phyloP scores from a whole-genome alignment of 2,888 invertebrate species.

The Hyposoter dolosus region DNA sequence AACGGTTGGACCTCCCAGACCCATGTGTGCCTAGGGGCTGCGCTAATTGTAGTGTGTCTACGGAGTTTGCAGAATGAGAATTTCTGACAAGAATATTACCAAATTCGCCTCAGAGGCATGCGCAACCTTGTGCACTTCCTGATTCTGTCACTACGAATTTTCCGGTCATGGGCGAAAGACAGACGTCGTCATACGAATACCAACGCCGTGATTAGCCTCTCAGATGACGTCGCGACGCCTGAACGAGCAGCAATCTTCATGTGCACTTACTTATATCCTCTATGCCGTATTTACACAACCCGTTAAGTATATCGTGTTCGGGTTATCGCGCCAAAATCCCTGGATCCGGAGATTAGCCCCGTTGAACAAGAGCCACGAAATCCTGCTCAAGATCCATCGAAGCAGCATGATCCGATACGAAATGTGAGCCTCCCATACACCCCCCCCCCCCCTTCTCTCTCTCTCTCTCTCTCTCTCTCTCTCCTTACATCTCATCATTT shows the following conservation, averaged over 20 bases:
- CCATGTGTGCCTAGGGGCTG: too few relatives aligned
- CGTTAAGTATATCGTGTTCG: conserved; percentile 30
- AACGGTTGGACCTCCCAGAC: too few relatives aligned
- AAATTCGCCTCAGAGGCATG: conserved; percentile 4
- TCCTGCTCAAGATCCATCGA: conserved; percentile 78
- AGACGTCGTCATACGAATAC: conserved; percentile 30
- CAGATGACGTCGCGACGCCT: conserved; percentile 66
- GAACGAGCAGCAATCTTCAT: conserved; percentile 74
- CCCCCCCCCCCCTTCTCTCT: conserved; percentile 17
- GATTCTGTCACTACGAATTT: conserved; percentile 23
- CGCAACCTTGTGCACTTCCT: conserved; percentile 60
- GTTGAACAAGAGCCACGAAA: conserved; percentile 48
- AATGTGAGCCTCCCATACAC: conserved; percentile 71
- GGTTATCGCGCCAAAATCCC: conserved; percentile 62
- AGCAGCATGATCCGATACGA: conserved; percentile 82
- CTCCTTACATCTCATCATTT: conserved; percentile 16
- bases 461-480: conserved; percentile 19
- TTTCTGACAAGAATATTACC: conserved; percentile 16
- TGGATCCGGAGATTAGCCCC: conserved; percentile 77
- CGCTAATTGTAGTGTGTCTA: too few relatives aligned
- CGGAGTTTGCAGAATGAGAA: not conserved
- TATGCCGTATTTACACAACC: not conserved
- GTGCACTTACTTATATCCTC: conserved; percentile 3
- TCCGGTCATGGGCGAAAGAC: conserved; percentile 33
- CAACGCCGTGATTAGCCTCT: conserved; percentile 23